Evolutionary conservation across 2,888 invertebrate genomes (phyloP).

Genomic region (Rhingia campestris): DNA sequence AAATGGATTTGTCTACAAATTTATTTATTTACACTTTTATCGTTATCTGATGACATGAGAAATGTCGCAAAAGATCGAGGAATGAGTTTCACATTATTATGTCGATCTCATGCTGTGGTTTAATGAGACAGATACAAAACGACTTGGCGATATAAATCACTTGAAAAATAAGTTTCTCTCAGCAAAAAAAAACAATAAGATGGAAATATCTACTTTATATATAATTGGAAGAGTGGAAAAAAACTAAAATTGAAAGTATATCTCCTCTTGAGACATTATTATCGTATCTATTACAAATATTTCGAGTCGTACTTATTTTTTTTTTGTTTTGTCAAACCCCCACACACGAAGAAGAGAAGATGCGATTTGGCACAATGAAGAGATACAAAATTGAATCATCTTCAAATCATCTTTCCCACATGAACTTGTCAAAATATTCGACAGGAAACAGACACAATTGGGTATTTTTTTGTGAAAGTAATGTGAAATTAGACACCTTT

Average conservation of each 20-base stretch:
- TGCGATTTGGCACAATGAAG: slow-evolving; percentile 2
- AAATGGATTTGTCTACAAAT: slow-evolving; percentile 51
- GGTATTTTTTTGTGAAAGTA: slow-evolving; percentile 31
- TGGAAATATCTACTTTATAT: slow-evolving; percentile 28
- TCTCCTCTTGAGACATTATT: no score
- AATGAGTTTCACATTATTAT: neutral
- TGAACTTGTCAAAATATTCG: slow-evolving; percentile 27
- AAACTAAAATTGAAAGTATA: no score
- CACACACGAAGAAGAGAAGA: neutral
- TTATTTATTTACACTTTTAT: slow-evolving; percentile 48
- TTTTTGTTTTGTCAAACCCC: no score
- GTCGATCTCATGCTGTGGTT: slow-evolving; percentile 30
- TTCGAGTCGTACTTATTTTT: no score
- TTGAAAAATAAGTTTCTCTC: slow-evolving; percentile 19
- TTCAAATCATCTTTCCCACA: slow-evolving; percentile 30
- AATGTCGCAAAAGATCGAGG: slow-evolving; percentile 53
- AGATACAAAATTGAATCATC: neutral
- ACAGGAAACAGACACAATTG: neutral
- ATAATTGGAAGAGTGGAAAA: slow-evolving; percentile 34
- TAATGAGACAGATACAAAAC: slow-evolving; percentile 47
- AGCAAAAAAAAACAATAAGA: slow-evolving; percentile 1
- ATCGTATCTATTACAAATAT: no score
- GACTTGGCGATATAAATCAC: slow-evolving; percentile 45
- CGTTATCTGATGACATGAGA: slow-evolving; percentile 30
- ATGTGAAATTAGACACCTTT: slow-evolving; percentile 43